A percentile compares a stretch with the other conserved stretches of the same genome.
These are phyloP conservation scores for Bombus waltoni DNA, from an alignment of 1,140 invertebrate genomes.

Conservation along the genomic window DNA sequence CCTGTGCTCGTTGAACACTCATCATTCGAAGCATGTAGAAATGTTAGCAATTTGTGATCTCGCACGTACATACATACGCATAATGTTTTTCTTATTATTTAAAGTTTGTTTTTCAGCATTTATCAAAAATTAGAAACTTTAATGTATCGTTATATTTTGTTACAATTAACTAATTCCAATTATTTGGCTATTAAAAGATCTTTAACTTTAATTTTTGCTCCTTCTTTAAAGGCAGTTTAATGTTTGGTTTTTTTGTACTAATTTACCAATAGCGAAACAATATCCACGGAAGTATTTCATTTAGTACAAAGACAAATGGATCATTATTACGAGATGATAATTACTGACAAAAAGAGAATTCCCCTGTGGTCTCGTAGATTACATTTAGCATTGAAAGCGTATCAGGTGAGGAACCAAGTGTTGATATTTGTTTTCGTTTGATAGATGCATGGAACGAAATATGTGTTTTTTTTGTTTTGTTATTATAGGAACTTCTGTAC, in stretches of 20 bases:
- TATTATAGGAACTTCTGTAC: conserved; percentile 86
- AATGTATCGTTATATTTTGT: background rate
- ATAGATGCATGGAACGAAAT: conserved; percentile 44
- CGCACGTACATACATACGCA: too few species aligned
- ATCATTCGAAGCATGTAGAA: background rate
- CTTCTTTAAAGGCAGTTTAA: background rate
- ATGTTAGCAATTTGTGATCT: background rate
- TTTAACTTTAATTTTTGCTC: background rate
- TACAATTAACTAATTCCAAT: background rate
- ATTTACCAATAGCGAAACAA: conserved; percentile 88
- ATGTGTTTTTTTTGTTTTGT: conserved; percentile 43
- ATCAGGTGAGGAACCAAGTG: conserved; percentile 82
- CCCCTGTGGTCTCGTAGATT: conserved; percentile 91
- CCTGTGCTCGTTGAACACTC: background rate
- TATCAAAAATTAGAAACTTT: background rate
- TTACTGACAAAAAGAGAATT: conserved; percentile 93
- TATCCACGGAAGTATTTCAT: conserved; percentile 95
- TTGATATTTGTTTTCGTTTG: background rate
- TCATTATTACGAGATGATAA: conserved; percentile 94
- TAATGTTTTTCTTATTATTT: background rate
- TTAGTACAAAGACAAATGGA: conserved; percentile 96
- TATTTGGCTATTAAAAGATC: background rate
- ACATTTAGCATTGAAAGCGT: conserved; percentile 90
- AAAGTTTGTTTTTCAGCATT: background rate
- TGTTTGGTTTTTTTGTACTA: background rate